Base-by-base conservation (phyloP, 2,888 invertebrate species). In the Dryadula phaetusa region DNA sequence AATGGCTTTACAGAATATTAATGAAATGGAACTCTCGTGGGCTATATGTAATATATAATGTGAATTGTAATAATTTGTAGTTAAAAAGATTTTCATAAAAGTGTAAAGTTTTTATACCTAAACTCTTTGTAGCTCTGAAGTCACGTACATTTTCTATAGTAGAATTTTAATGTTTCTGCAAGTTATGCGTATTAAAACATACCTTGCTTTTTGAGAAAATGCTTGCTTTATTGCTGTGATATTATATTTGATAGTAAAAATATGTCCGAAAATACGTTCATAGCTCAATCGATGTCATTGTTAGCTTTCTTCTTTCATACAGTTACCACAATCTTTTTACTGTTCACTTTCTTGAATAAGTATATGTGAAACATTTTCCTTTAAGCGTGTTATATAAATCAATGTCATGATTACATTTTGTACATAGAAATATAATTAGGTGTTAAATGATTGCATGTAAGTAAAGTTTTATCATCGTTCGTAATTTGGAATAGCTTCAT, bases 371-470 rank as follows among this genome's bases (percentile, higher is more conserved):
- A 56, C n/a, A 1, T 14, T 14, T 7, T 54, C 12, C 20, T 54
- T 37, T 54, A n/a, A 1, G 25, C 4, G 4, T 58, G 40, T 42
- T 60, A 44, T 44, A 6, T 44, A 58, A 7, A 28, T 46, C 46
- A 28, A 44, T 60, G 60, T 60, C 42, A 28, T 42, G 44, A 60
- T 60, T 42, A 25, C 52, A 49, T 49, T 42, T n/a, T 64, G 49
- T 65, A 60, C 42, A 65, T 52, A 64, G 28, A 49, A 46, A 47
- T 37, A 40, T 47, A 3, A 25, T 25, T 47, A 60, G 65, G 28
- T 60, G 65, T 65, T 65, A 65, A 65, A 65, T 18, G 12, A 49
- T 62, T 37, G 28, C 47, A 10, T 64, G 37, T 65, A 65, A 60
- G 52, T 42, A 60, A 58, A 65, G 40, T 40, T 65, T 49, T 49